Percentiles rank a stretch among this genome's conserved stretches.
phyloP scores from a whole-genome alignment of 2,797 vertebrate species.

The Saxicola maurus region DNA sequence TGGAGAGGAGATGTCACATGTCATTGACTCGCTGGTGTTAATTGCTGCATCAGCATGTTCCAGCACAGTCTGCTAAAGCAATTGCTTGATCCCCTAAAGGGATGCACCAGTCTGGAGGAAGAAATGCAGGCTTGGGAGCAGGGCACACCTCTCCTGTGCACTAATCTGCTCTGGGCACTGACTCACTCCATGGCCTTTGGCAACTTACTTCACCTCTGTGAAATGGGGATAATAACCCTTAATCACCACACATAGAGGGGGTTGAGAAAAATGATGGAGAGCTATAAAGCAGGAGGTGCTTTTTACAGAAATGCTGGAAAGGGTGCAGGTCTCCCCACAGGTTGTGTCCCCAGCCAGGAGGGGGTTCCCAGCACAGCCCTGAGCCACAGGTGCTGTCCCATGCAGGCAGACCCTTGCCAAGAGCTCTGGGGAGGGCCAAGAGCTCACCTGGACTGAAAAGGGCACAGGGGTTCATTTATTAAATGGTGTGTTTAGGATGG shows the following conservation, averaged over 20 bases:
- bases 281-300: background rate
- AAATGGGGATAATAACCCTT: slow-evolving; percentile 39
- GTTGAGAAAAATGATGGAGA: background rate
- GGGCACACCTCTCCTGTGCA: background rate
- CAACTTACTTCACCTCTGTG: slow-evolving; percentile 35
- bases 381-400: background rate
- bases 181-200: slow-evolving; percentile 33
- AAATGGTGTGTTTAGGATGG: background rate
- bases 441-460: background rate
- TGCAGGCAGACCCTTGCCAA: background rate
- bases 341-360: background rate
- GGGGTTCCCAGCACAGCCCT: background rate
- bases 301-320: background rate
- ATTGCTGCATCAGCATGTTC: slow-evolving; percentile 20
- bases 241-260: background rate
- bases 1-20: background rate
- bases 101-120: background rate
- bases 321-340: background rate
- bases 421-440: background rate
- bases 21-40: background rate
- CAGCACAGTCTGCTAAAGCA: slow-evolving; percentile 21
- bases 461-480: background rate
- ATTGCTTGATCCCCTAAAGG: slow-evolving; percentile 23
- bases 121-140: background rate
- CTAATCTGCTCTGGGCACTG: slow-evolving; percentile 3